Base-by-base conservation (phyloP, 2,797 vertebrate genomes). In the Catostomus latipinnis region DNA sequence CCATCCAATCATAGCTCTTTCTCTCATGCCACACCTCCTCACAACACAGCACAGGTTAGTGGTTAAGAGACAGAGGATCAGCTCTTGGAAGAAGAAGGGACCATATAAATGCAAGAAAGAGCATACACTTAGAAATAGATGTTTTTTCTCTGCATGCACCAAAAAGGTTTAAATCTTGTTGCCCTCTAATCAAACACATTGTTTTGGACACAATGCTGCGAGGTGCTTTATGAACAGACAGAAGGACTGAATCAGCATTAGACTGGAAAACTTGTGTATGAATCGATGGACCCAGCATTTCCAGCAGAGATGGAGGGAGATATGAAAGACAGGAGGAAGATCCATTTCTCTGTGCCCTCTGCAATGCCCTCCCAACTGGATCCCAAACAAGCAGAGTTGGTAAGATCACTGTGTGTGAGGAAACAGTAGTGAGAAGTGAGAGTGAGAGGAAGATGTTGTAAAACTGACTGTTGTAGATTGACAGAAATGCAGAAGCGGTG, bases 281-380 rank as follows among this genome's bases (percentile, higher is more conserved):
- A 63, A 22, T 65, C 68, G 73, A 74, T 62, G 65, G 11, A 67
- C 45, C 45, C 6, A 52, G 50, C 56, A 85, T 77, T 87, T 76
- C 88, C 89, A 72, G 50, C 83, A 48, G 87, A 86, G 46, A 79
- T 88, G 1, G 86, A 89, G 71, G 90, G 94, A 94, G 85, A 70
- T 74, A 93, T 94, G 86, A 95, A 95, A 87, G 96, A 96, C 66
- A 94, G 92, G 73, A 96, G 95, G 93, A 98, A 96, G 92, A 98
- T 98, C 89, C 96, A 98, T 91, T 98, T 98, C 90, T 97, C 97
- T 0, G 96, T 98, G 84, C 96, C 97, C 0, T 94, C 95, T 0
- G 89, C 90, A 4, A 79, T 94, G 65, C 94, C 96, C 65, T 93
- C 93, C 86, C 96, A 97, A 86, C 93, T 98, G 89, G 97, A 98